These are phyloP conservation scores for Metaphire vulgaris DNA, from an alignment of 1,140 invertebrate genomes.

Conservation along the genomic window DNA sequence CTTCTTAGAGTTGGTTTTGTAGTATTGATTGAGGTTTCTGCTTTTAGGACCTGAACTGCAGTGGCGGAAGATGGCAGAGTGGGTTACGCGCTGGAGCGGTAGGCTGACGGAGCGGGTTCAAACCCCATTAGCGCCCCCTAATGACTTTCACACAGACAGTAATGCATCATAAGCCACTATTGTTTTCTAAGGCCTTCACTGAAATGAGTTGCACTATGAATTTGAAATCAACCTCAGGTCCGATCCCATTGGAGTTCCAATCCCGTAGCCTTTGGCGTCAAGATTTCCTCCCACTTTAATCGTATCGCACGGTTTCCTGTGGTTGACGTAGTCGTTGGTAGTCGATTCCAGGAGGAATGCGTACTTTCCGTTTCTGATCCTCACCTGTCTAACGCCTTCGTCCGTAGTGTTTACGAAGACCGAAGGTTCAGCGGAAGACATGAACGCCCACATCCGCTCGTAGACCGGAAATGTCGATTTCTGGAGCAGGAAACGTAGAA, in stretches of 20 bases:
- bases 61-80: too few relatives aligned
- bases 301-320: conserved; percentile 70
- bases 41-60: too few relatives aligned
- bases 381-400: conserved; percentile 24
- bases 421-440: conserved; percentile 53
- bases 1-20: too few relatives aligned
- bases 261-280: conserved; percentile 86
- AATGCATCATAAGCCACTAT: too few relatives aligned
- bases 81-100: too few relatives aligned
- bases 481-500: too few relatives aligned
- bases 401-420: conserved; percentile 6
- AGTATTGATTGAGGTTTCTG: too few relatives aligned
- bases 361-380: conserved; percentile 36
- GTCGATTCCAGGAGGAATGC: conserved; percentile 50
- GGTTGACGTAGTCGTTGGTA: conserved; percentile 47
- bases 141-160: too few relatives aligned
- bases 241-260: conserved; percentile 82
- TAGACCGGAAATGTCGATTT: conserved; percentile 82
- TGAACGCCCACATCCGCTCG: conserved; percentile 92
- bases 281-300: conserved; percentile 73
- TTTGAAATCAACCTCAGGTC: conserved; percentile 56
- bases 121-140: too few relatives aligned
- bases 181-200: too few relatives aligned
- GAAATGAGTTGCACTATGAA: not conserved
- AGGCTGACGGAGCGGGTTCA: too few relatives aligned